A percentile compares a stretch with the other conserved stretches of the same genome.
Evolutionary conservation across 92 coral and sea anemone species (phyloP).

Genomic region (Zoanthus sansibaricus): DNA sequence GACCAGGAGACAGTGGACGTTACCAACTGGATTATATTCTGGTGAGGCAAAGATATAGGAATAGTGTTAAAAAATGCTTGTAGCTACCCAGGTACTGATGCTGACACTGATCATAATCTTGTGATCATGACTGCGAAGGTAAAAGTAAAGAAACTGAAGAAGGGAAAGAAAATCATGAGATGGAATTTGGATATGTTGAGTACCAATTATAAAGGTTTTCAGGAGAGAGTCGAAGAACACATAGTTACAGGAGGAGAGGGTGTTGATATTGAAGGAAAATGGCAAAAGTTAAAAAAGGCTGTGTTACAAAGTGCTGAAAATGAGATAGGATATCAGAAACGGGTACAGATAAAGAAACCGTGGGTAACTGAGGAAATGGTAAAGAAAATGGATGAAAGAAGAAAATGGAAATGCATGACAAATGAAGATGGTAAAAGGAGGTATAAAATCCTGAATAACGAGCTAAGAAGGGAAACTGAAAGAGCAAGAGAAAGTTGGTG

Average conservation of each 20-base stretch:
- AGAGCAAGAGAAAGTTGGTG: conserved; percentile 10
- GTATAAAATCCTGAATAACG: not conserved
- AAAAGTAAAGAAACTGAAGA: not conserved
- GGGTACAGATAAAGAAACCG: not conserved
- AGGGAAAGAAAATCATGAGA: not conserved
- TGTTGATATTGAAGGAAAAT: not conserved
- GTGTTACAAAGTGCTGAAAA: not conserved
- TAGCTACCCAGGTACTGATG: conserved; percentile 7
- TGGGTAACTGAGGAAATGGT: conserved; percentile 6
- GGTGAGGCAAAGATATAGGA: conserved; percentile 15
- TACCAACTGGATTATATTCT: conserved; percentile 19
- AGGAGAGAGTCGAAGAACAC: not conserved
- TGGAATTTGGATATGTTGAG: not conserved
- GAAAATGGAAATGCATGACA: conserved; percentile 4
- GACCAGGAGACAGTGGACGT: not conserved
- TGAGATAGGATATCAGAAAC: conserved; percentile 8
- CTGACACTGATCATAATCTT: not conserved
- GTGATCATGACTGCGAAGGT: not conserved
- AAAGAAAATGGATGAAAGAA: conserved; percentile 2
- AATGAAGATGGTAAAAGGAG: conserved; percentile 6
- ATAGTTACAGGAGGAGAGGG: not conserved
- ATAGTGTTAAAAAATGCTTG: conserved; percentile 8
- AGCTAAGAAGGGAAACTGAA: conserved; percentile 9
- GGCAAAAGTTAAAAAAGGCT: not conserved
- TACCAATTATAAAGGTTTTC: not conserved